These are phyloP conservation scores for Phengaris alcon DNA, from an alignment of 2,888 invertebrate species.

Conservation along the genomic window DNA sequence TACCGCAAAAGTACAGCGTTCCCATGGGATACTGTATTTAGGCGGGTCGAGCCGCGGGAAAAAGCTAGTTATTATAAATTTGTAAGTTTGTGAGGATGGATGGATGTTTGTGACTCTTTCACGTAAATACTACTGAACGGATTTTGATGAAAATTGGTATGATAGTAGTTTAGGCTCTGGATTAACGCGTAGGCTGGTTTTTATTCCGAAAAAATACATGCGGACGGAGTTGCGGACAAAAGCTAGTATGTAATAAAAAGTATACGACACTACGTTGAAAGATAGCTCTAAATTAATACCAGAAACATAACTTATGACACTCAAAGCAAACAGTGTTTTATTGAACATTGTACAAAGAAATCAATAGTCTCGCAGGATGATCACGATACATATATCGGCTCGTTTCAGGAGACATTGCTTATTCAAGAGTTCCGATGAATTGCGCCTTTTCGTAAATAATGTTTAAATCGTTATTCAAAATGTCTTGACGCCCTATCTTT, in stretches of 20 bases:
- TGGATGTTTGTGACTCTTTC: no score
- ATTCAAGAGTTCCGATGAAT: conserved; percentile 1
- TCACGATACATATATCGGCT: conserved; percentile 1
- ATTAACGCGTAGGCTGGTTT: no score
- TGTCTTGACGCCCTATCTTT: neutral
- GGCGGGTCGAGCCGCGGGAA: no score
- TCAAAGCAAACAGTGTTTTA: neutral
- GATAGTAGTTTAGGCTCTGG: no score
- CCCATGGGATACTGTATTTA: no score
- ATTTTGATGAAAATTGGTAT: no score
- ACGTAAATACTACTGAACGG: no score
- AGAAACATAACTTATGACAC: neutral
- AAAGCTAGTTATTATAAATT: no score
- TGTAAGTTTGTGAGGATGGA: no score
- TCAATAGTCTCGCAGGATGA: neutral
- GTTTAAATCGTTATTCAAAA: neutral
- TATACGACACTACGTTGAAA: neutral
- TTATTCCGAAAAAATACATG: no score
- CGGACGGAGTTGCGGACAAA: no score
- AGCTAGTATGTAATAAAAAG: neutral
- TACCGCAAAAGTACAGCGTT: no score
- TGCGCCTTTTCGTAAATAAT: neutral
- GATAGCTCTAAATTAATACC: neutral
- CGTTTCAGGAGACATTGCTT: conserved; percentile 1
- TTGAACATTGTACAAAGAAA: conserved; percentile 3